Conservation (phyloP, 37 sponge, comb jelly and placozoan genomes). For the Theonella swinhoei region DNA sequence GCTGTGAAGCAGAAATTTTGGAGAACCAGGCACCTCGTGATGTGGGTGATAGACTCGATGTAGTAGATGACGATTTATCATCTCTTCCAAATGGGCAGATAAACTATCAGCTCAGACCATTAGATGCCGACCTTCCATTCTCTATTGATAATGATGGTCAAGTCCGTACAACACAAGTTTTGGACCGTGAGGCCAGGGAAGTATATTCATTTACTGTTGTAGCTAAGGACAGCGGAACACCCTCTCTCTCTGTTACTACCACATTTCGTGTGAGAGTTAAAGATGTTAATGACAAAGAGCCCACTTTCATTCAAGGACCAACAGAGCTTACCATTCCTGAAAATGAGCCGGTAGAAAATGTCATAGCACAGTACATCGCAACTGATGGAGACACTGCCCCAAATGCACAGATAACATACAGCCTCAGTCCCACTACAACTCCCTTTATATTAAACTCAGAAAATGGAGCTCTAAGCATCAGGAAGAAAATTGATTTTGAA, state of each 20-base stretch:
- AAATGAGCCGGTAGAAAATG: background rate
- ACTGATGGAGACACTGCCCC: slow-evolving; percentile 66
- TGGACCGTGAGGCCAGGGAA: slow-evolving; percentile 28
- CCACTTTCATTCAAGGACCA: slow-evolving; percentile 37
- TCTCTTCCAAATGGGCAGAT: slow-evolving; percentile 55
- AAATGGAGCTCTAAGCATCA: slow-evolving; percentile 26
- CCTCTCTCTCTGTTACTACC: slow-evolving; percentile 1
- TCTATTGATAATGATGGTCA: slow-evolving; percentile 28
- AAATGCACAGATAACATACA: slow-evolving; percentile 63
- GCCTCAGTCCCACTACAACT: background rate
- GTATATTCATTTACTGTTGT: slow-evolving; percentile 33
- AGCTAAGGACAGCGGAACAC: slow-evolving; percentile 31
- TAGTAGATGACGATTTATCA: slow-evolving; percentile 59
- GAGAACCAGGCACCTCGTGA: slow-evolving; percentile 23
- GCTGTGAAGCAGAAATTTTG: slow-evolving; percentile 19
- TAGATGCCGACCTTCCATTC: background rate
- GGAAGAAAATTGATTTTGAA: slow-evolving; percentile 54
- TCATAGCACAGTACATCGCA: slow-evolving; percentile 23
- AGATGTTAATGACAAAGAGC: slow-evolving; percentile 76
- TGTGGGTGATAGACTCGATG: slow-evolving; percentile 31
- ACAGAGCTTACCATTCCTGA: slow-evolving; percentile 23
- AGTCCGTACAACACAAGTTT: slow-evolving; percentile 5
- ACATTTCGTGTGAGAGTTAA: slow-evolving; percentile 22
- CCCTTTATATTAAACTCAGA: slow-evolving; percentile 7
- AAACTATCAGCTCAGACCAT: slow-evolving; percentile 7